Conservation (phyloP, 2,888 invertebrate species). For the Troides oblongomaculatus region DNA sequence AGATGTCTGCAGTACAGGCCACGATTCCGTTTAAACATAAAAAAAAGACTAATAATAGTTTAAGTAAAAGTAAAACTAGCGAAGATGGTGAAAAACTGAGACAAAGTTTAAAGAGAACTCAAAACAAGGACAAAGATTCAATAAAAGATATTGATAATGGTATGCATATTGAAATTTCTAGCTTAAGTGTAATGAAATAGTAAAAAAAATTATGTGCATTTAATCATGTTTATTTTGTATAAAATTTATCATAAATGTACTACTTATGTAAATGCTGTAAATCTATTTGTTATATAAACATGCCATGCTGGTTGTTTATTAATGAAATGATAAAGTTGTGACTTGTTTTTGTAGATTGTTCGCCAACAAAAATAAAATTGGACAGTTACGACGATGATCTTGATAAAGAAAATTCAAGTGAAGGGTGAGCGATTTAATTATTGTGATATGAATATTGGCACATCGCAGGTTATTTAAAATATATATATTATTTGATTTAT, state of each 20-base stretch:
- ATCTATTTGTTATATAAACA: neutral
- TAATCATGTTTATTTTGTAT: neutral
- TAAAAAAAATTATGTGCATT: neutral
- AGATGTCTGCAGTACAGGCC: conserved; percentile 72
- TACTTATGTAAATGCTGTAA: too few species aligned
- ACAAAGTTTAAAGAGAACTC: conserved; percentile 34
- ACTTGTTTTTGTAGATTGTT: conserved; percentile 17
- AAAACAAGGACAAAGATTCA: conserved; percentile 15
- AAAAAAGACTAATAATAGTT: conserved; percentile 59
- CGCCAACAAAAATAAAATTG: conserved; percentile 19
- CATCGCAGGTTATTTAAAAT: too few species aligned
- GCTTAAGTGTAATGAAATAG: neutral
- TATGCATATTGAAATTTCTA: conserved; percentile 1
- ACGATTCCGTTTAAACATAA: conserved; percentile 73
- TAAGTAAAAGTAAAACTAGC: conserved; percentile 44
- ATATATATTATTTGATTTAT: too few species aligned
- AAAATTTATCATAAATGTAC: too few species aligned
- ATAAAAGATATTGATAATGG: conserved; percentile 3
- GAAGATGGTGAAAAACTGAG: conserved; percentile 54
- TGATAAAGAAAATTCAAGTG: conserved; percentile 23
- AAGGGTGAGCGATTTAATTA: conserved; percentile 13
- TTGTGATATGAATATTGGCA: neutral
- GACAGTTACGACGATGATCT: conserved; percentile 15
- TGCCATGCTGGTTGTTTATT: neutral
- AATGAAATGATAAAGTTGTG: neutral